phyloP scores from a whole-genome alignment of 2,113 vertebrate species.

The Cichladusa arquata region DNA sequence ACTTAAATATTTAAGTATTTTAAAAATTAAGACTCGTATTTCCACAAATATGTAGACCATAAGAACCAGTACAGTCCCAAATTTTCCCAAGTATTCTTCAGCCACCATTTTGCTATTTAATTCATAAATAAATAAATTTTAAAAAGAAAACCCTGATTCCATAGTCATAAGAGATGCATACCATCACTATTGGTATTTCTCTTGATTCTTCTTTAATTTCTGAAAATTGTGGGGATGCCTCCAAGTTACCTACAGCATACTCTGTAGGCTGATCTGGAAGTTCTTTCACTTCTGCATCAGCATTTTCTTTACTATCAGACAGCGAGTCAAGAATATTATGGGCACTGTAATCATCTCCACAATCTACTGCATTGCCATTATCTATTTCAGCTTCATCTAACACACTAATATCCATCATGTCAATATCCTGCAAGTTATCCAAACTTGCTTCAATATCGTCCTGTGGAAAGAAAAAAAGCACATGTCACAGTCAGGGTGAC shows the following conservation, averaged over 20 bases:
- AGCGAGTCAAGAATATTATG: conserved; percentile 72
- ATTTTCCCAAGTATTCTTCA: neutral
- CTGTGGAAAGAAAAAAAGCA: conserved; percentile 52
- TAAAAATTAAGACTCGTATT: neutral
- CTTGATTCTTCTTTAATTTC: conserved; percentile 52
- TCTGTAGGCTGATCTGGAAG: conserved; percentile 67
- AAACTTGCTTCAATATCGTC: conserved; percentile 80
- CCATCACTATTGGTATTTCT: conserved; percentile 68
- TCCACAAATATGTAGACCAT: neutral
- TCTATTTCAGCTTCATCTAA: conserved; percentile 86
- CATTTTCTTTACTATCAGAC: conserved; percentile 72
- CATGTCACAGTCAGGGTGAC: neutral
- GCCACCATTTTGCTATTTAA: neutral
- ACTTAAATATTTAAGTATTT: neutral
- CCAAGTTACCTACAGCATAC: conserved; percentile 70
- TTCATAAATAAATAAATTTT: neutral
- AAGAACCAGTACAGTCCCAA: neutral
- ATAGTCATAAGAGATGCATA: neutral
- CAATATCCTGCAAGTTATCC: conserved; percentile 85
- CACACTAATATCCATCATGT: conserved; percentile 87
- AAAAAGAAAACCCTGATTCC: neutral
- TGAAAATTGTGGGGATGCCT: conserved; percentile 21
- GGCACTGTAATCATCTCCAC: conserved; percentile 74
- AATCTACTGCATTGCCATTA: conserved; percentile 73
- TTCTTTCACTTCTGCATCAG: conserved; percentile 61